Evolutionary conservation across 1,140 invertebrate genomes (phyloP).

Genomic region (Drosophila yakuba): DNA sequence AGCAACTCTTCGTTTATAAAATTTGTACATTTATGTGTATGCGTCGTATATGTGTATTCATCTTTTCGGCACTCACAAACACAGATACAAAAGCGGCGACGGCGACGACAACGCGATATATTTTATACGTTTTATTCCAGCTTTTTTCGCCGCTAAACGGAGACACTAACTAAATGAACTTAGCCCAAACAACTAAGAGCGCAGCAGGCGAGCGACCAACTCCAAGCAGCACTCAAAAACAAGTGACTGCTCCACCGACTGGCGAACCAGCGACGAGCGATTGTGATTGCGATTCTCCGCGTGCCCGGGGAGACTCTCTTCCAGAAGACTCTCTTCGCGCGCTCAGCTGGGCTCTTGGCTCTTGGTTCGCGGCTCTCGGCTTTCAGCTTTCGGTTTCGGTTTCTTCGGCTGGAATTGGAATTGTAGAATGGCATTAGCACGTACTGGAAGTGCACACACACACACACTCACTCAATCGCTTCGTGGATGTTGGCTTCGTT

Average conservation of each 20-base stretch:
- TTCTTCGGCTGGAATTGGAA: conserved; percentile 23
- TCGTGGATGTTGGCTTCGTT: conserved; percentile 4
- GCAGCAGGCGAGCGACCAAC: conserved; percentile 51
- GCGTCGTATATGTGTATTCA: neutral
- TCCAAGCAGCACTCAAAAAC: conserved; percentile 73
- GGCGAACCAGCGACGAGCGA: conserved; percentile 22
- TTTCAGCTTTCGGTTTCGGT: neutral
- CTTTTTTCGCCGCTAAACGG: conserved; percentile 72
- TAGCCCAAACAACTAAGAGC: conserved; percentile 21
- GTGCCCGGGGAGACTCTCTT: neutral
- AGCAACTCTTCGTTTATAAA: conserved; percentile 47
- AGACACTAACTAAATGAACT: conserved; percentile 52
- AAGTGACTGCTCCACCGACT: conserved; percentile 33
- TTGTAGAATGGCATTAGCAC: conserved; percentile 20
- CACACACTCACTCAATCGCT: neutral
- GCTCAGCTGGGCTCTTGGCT: conserved; percentile 1
- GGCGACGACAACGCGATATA: conserved; percentile 69
- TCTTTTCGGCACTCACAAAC: conserved; percentile 59
- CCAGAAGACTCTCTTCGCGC: neutral
- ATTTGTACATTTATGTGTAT: conserved; percentile 9
- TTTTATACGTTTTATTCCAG: conserved; percentile 20
- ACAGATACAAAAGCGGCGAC: conserved; percentile 37
- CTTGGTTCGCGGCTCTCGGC: no score
- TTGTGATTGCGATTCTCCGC: conserved; percentile 7
- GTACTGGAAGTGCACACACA: conserved; percentile 15